phyloP scores from a whole-genome alignment of 2,113 vertebrate species.

The Anarrhichthys ocellatus region DNA sequence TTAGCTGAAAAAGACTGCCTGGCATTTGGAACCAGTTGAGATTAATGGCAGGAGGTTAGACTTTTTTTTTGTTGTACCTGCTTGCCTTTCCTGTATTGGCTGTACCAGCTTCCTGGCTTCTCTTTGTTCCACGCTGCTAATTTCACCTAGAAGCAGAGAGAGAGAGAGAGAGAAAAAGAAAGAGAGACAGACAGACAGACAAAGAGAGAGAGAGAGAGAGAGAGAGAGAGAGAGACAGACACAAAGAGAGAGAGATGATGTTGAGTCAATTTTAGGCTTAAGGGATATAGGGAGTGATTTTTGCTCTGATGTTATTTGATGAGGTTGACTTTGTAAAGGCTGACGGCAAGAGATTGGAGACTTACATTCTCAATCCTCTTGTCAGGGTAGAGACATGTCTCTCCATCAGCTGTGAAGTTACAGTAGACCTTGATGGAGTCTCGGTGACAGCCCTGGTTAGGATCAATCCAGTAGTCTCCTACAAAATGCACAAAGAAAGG shows the following conservation, averaged over 20 bases:
- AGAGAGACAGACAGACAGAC: not conserved
- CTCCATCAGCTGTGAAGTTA: conserved; percentile 92
- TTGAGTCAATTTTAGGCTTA: conserved; percentile 28
- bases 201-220: not conserved
- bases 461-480: conserved; percentile 98
- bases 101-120: conserved; percentile 92
- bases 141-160: conserved; percentile 85
- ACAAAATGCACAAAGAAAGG: conserved; percentile 25
- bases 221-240: not conserved
- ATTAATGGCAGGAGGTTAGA: conserved; percentile 33
- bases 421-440: conserved; percentile 93
- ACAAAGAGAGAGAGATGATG: not conserved
- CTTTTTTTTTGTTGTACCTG: conserved; percentile 81
- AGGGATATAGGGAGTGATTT: conserved; percentile 45
- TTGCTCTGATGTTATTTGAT: conserved; percentile 42
- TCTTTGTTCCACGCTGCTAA: conserved; percentile 91
- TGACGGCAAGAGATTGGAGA: conserved; percentile 43
- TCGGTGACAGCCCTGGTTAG: conserved; percentile 91
- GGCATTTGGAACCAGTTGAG: conserved; percentile 33
- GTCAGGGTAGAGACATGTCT: conserved; percentile 92
- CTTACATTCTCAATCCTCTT: conserved; percentile 89
- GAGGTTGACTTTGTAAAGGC: conserved; percentile 65
- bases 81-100: conserved; percentile 89
- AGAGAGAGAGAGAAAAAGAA: not conserved
- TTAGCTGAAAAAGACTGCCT: conserved; percentile 26